These are phyloP conservation scores for Callaeas wilsoni DNA, from an alignment of 2,113 vertebrate genomes.

Conservation along the genomic window DNA sequence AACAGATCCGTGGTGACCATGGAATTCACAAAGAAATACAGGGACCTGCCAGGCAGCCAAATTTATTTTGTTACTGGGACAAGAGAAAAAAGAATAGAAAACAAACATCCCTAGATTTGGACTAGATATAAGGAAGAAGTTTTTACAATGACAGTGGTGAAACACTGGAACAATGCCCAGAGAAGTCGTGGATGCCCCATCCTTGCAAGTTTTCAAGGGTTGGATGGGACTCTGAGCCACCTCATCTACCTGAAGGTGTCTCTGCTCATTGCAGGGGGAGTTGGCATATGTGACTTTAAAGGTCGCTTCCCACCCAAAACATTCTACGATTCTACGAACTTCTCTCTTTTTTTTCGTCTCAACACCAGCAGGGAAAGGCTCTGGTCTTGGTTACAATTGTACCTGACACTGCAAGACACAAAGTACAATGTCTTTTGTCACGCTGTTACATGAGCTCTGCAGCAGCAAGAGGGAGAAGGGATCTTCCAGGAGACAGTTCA, in stretches of 20 bases:
- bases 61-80: neutral
- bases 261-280: neutral
- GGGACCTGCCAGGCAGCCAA: neutral
- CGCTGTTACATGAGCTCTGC: neutral
- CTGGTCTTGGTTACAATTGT: neutral
- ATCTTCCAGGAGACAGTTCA: neutral
- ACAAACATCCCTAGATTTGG: neutral
- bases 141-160: neutral
- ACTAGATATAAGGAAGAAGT: neutral
- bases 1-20: neutral
- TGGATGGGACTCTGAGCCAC: neutral
- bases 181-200: neutral
- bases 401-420: conserved; percentile 21
- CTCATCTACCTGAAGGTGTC: accelerated
- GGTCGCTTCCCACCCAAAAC: neutral
- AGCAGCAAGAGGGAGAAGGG: neutral
- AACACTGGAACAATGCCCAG: neutral
- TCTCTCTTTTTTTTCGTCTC: neutral
- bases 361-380: conserved; percentile 15
- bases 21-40: neutral
- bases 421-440: conserved; percentile 7
- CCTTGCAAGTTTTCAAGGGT: neutral
- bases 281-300: neutral
- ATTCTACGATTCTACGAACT: neutral
- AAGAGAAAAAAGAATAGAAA: neutral